These are phyloP conservation scores for Yponomeuta malinellus DNA, from an alignment of 2,888 invertebrate species.

Conservation along the genomic window DNA sequence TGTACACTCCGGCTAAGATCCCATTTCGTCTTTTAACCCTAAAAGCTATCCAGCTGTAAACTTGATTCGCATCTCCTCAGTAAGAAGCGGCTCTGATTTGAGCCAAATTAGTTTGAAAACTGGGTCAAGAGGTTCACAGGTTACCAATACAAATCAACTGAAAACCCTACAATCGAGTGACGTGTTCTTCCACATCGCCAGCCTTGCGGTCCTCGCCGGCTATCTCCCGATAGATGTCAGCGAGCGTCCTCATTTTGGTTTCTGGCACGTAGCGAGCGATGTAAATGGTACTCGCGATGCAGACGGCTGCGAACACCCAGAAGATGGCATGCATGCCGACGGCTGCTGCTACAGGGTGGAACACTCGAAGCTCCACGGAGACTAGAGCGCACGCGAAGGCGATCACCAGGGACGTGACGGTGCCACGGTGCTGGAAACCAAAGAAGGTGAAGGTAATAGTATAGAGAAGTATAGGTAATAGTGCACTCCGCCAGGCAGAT, in stretches of 20 bases:
- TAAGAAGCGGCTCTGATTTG: too few relatives aligned
- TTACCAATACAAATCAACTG: neutral
- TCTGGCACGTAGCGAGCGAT: constrained; percentile 55
- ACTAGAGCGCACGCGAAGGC: constrained; percentile 59
- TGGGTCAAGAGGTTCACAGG: too few relatives aligned
- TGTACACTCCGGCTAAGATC: too few relatives aligned
- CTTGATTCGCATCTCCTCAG: too few relatives aligned
- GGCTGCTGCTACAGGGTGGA: constrained; percentile 51
- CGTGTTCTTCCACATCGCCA: constrained; percentile 47
- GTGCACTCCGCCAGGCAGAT: neutral
- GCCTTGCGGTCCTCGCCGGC: constrained; percentile 35
- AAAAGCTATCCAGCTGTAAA: too few relatives aligned
- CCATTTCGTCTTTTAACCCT: too few relatives aligned
- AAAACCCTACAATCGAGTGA: constrained; percentile 45
- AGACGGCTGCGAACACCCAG: constrained; percentile 57
- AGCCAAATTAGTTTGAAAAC: too few relatives aligned
- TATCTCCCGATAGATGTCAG: constrained; percentile 60
- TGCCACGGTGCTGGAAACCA: constrained; percentile 55
- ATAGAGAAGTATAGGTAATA: neutral
- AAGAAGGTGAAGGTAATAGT: neutral
- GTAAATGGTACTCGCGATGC: constrained; percentile 57
- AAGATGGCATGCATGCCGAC: constrained; percentile 55
- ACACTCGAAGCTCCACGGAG: constrained; percentile 55
- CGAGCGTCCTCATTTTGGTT: constrained; percentile 53
- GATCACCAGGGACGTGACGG: constrained; percentile 62